Base-by-base conservation (phyloP, 2,797 vertebrate genomes). In the Sebastes hubbsi region DNA sequence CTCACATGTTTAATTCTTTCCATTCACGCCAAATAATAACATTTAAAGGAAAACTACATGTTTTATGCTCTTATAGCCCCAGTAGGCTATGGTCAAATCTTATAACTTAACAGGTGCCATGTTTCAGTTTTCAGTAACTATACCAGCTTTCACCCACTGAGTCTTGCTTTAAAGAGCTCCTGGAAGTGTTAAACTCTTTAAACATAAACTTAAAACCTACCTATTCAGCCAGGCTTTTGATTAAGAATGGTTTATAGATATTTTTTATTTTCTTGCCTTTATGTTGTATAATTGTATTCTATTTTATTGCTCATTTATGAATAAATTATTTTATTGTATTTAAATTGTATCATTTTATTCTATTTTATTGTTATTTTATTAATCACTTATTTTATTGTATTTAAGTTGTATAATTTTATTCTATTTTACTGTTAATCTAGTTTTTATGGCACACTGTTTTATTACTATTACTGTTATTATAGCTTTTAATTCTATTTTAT, bases 1-100 rank as follows among this genome's bases (percentile, higher is more conserved):
- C 42, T 86, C 77, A 76, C 59, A 42, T 80, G 56, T 87, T 85
- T 61, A 36, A 82, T 59, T 84, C 8, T 71, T 86, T 72, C 75
- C 54, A 54, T 81, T 87, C 42, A 80, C 20, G 62, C 32, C 22
- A 76, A 78, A 81, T 66, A 78, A 65, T 46, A 20, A 38, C 27
- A 71, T 78, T 77, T 69, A 75, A 85, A 60, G 65, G 8, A 59
- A 36, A 74, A 70, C n/a, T 14, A n/a, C 20, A 12, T 60, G 72
- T 1, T 27, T 10, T 20, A 25, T 34, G 13, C 56, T 56, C 64
- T 14, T 29, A 36, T 25, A 24, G 9, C 2, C 1, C 8, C 7
- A 7, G 18, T 52, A 52, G 18, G 49, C 18, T 52, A 13, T 14
- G n/a, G n/a, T 36, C n/a, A 36, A 22, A n/a, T 34, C 60, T 22